A percentile compares a stretch with the other conserved stretches of the same genome.
These are phyloP conservation scores for Leptodactylus fallax DNA, from an alignment of 2,797 vertebrate species.

Conservation along the genomic window DNA sequence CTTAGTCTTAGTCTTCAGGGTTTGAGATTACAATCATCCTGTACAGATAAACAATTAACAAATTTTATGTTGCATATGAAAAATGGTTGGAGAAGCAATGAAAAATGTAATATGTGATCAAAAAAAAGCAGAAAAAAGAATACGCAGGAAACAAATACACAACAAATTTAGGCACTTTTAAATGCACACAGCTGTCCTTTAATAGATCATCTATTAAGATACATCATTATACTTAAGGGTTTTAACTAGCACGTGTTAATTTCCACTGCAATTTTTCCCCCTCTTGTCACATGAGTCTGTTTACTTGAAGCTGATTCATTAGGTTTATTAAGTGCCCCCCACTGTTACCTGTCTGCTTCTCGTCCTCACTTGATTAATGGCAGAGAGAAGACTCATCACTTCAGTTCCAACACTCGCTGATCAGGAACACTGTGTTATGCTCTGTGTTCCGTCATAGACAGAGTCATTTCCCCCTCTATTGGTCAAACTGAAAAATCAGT, in stretches of 20 bases:
- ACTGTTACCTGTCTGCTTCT: conserved; percentile 66
- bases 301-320: conserved; percentile 68
- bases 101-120: neutral
- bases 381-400: conserved; percentile 63
- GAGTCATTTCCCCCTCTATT: conserved; percentile 61
- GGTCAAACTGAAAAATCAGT: conserved; percentile 43
- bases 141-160: conserved; percentile 4
- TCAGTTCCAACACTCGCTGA: conserved; percentile 32
- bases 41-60: neutral
- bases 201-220: conserved; percentile 64
- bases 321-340: conserved; percentile 68
- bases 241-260: conserved; percentile 57
- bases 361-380: conserved; percentile 65
- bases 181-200: conserved; percentile 55
- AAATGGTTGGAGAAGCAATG: neutral
- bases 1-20: neutral
- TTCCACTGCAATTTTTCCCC: conserved; percentile 65
- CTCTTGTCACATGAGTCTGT: conserved; percentile 67
- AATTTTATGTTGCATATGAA: neutral
- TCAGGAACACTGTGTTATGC: conserved; percentile 28
- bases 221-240: conserved; percentile 61
- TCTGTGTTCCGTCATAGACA: conserved; percentile 27
- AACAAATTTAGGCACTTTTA: conserved; percentile 22
- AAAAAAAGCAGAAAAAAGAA: neutral
- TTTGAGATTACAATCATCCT: neutral